Conservation (phyloP, 2,797 vertebrate genomes). For the Xiphophorus birchmanni region DNA sequence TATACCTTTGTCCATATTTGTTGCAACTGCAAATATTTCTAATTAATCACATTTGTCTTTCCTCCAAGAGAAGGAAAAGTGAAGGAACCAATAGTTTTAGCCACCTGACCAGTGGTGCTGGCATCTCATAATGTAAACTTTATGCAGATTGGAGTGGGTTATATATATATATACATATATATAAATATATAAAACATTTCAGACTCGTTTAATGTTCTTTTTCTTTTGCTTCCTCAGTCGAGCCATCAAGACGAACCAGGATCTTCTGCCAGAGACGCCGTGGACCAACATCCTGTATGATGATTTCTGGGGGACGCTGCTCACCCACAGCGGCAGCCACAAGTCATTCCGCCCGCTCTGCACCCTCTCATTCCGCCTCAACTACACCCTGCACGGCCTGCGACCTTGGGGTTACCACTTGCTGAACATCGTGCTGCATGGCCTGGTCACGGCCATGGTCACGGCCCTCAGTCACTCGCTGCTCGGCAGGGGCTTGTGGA, state of each 20-base stretch:
- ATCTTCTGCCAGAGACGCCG: slow-evolving; percentile 94
- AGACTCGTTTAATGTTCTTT: background rate
- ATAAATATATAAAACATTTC: background rate
- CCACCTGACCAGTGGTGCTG: background rate
- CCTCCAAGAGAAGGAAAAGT: background rate
- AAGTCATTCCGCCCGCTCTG: slow-evolving; percentile 98
- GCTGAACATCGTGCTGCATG: slow-evolving; percentile 90
- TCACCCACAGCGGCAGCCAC: slow-evolving; percentile 98
- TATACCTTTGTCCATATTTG: background rate
- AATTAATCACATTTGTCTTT: background rate
- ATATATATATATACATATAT: too few species aligned
- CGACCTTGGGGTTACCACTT: slow-evolving; percentile 97
- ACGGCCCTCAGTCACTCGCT: slow-evolving; percentile 89
- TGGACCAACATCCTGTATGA: slow-evolving; percentile 97
- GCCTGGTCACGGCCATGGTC: slow-evolving; percentile 89
- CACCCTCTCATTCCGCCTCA: slow-evolving; percentile 96
- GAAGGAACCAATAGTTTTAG: background rate
- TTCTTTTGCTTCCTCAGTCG: slow-evolving; percentile 79
- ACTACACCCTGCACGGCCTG: slow-evolving; percentile 89
- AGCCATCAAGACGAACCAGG: slow-evolving; percentile 99
- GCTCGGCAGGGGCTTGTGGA: slow-evolving; percentile 90
- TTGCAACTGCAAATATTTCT: background rate
- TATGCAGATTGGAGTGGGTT: background rate
- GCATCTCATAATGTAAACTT: background rate
- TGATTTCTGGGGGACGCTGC: slow-evolving; percentile 98